A percentile compares a stretch with the other conserved stretches of the same genome.
phyloP scores from a whole-genome alignment of 2,888 invertebrate species.

The Podabrus alpinus region DNA sequence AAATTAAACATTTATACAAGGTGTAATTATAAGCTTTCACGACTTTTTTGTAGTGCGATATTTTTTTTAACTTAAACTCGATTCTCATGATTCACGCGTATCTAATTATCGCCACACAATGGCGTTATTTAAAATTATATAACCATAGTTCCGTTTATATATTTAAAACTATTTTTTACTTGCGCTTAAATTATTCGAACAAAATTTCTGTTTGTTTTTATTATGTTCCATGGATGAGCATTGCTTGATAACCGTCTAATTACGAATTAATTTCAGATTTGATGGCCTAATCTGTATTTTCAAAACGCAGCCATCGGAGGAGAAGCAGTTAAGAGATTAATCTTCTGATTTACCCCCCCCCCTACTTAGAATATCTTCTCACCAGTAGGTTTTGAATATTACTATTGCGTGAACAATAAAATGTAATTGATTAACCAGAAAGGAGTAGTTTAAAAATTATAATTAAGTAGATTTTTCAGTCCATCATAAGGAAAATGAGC shows the following conservation, averaged over 20 bases:
- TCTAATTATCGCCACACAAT: background rate
- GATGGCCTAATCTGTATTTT: no score
- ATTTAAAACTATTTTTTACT: background rate
- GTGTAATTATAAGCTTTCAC: background rate
- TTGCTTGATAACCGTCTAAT: background rate
- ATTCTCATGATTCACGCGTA: background rate
- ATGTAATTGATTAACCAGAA: no score
- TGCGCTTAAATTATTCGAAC: background rate
- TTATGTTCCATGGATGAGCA: background rate
- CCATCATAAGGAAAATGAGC: no score
- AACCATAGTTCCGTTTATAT: background rate
- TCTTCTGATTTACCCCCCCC: no score
- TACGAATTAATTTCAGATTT: background rate
- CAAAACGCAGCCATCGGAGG: no score
- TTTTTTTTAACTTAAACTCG: background rate
- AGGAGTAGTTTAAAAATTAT: no score
- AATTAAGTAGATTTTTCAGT: no score
- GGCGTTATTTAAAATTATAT: background rate
- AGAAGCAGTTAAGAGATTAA: no score
- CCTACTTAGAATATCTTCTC: no score
- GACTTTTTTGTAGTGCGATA: background rate
- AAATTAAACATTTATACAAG: conserved; percentile 1
- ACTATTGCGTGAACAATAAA: no score
- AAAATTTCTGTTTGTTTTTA: background rate
- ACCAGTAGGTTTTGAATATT: no score